Conservation (phyloP, 2,797 vertebrate genomes). For the Danionella dracula region DNA sequence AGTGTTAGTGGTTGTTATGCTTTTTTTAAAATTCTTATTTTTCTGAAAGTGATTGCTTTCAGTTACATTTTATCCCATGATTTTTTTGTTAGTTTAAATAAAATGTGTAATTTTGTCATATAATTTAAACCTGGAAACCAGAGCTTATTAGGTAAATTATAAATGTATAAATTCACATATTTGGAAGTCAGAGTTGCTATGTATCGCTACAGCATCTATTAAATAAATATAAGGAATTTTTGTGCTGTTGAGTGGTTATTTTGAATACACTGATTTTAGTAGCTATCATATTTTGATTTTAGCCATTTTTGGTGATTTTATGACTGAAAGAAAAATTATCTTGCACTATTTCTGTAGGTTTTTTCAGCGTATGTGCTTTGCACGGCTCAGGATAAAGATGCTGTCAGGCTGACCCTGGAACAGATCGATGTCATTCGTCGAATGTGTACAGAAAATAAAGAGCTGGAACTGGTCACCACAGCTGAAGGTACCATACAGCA, state of each 20-base stretch:
- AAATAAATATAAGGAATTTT: no score
- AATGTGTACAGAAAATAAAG: slow-evolving; percentile 77
- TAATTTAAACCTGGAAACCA: no score
- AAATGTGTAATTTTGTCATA: no score
- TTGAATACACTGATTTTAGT: no score
- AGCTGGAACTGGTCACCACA: slow-evolving; percentile 77
- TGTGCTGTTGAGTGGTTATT: no score
- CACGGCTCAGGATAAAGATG: slow-evolving; percentile 83
- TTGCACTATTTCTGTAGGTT: slow-evolving; percentile 66
- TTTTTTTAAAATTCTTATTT: not conserved
- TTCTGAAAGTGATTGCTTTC: no score
- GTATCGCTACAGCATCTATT: no score
- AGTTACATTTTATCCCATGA: no score
- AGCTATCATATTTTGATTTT: not conserved
- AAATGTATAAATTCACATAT: no score
- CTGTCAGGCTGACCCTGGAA: slow-evolving; percentile 85
- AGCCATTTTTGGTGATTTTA: not conserved
- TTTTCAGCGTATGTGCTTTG: slow-evolving; percentile 87
- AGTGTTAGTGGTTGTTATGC: not conserved
- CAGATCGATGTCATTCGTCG: slow-evolving; percentile 84
- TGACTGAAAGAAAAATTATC: not conserved
- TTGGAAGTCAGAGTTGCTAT: no score
- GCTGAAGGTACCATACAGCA: slow-evolving; percentile 67
- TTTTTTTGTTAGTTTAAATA: no score
- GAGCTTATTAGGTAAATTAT: no score